Base-by-base conservation (phyloP, 2,797 vertebrate genomes). In the Phylloscopus collybita region DNA sequence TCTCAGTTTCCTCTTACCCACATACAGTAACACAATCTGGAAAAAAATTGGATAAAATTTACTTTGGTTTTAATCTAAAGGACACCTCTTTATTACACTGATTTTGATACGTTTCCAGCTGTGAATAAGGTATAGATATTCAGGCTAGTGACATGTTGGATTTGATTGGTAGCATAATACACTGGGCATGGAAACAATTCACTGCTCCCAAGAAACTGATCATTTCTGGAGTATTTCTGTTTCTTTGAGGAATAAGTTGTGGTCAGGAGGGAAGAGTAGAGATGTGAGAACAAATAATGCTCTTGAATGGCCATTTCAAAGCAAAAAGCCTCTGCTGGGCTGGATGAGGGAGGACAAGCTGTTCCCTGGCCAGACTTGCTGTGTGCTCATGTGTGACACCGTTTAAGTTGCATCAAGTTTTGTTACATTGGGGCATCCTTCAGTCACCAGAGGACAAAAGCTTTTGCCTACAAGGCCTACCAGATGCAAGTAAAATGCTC, bases 91-190 rank as follows among this genome's bases (percentile, higher is more conserved):
- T 66, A 49, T 93, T 60, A 51, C 53, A 19, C 49, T 34, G 71
- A 34, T 76, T 80, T 88, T 92, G 76, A 71, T 53, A 45, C 0
- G 0, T 83, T 91, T 91, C 86, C 89, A 87, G 40, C 65, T 84
- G 87, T 6, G 71, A 82, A 38, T 25, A 78, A 75, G 59, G 82
- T 5, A 9, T 22, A 66, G 75, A 32, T 69, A 62, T 65, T 86
- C 72, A 47, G 69, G 49, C 72, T 79, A 62, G 88, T 86, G 79
- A 32, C 76, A 40, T 62, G 66, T 72, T n/a, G 3, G 61, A 67
- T 97, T 93, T 88, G 88, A 93, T 94, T n/a, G 44, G 60, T 1
- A 69, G 78, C 47, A 65, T 44, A 95, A 94, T 85, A 80, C 82
- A 42, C 42, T 92, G 71, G 93, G 49, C 73, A 65, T 30, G 80